Evolutionary conservation across 2,888 invertebrate genomes (phyloP), one percentile per base, ranked within the genome.

Genomic region (Melieria picta): DNA sequence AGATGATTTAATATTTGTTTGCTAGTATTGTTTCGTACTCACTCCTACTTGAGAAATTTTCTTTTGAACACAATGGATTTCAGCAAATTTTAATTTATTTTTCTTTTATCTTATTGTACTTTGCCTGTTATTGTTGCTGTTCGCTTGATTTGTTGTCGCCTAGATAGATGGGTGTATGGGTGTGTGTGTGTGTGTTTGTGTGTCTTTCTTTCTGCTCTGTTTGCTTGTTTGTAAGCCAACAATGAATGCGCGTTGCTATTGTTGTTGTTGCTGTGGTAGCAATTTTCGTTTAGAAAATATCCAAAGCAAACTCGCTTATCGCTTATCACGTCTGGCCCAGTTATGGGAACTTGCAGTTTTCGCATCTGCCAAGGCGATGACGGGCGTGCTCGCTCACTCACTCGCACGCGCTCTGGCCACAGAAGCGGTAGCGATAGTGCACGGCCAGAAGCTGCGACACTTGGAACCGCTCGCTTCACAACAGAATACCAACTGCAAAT

Each of bases 31-130:
- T 66, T 58, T 60, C 13, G 50, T 50, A 30, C 61, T 50, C 30
- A 47, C 16, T 42, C 42, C 67, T 16, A 60, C 3, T 30, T 30
- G 30, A 30, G 30, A 30, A 30, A 60, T 67, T 67, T 57, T 52
- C 45, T 56, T 42, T 74, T 77, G 76, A 77, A 78, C 77, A 76
- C 74, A 77, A 73, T 75, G 69, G 66, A 61, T 76, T 76, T 76
- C 76, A 76, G 74, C 77, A 74, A 74, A 73, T 68, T 71, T 75
- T 75, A 71, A 68, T 71, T 73, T 74, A 13, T 73, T 69, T 45
- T 70, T 65, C 43, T 71, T 67, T 72, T 72, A 13, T 46, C 7
- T 65, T 75, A 72, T 73, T 74, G 72, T 72, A 70, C 67, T 74
- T 65, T 65, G 65, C 57, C 43, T 48, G 46, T 48, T 7, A 48